Percentiles rank a stretch among this genome's conserved stretches.
phyloP scores from a whole-genome alignment of 1,140 invertebrate species.

The Neodiprion lecontei region DNA sequence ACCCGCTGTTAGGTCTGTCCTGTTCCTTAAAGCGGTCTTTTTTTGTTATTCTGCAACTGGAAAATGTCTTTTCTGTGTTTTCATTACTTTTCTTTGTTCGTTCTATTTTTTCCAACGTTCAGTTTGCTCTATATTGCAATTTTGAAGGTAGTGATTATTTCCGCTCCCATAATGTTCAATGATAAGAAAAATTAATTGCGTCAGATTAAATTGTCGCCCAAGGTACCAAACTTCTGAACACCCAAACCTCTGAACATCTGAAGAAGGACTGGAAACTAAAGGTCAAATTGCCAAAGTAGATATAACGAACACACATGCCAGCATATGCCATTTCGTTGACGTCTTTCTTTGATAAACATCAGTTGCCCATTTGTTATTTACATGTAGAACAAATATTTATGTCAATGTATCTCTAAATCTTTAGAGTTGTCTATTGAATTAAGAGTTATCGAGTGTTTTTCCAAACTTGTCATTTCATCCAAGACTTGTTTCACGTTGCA shows the following conservation, averaged over 20 bases:
- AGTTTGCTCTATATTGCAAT: not conserved
- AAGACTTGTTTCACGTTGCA: slow-evolving; percentile 2
- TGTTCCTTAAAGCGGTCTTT: slow-evolving; percentile 26
- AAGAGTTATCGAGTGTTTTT: not conserved
- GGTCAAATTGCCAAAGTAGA: not conserved
- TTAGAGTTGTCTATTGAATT: not conserved
- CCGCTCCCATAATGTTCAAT: not conserved
- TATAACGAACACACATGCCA: not conserved
- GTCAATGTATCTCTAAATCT: not conserved
- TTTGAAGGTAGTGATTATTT: not conserved
- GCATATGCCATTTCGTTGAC: not conserved
- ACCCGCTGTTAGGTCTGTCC: slow-evolving; percentile 34
- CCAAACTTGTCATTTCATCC: not conserved
- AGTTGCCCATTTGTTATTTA: not conserved
- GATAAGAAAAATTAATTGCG: not conserved
- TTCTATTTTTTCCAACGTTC: slow-evolving; percentile 16
- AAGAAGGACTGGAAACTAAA: not conserved
- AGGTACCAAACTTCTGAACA: not conserved
- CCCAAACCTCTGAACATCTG: not conserved
- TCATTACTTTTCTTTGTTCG: slow-evolving; percentile 19
- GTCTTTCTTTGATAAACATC: not conserved
- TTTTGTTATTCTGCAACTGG: slow-evolving; percentile 19
- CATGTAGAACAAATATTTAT: not conserved
- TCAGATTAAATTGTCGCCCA: not conserved
- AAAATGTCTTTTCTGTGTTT: slow-evolving; percentile 19